Evolutionary conservation across 1,140 invertebrate genomes (phyloP).

Genomic region (Aphaenogaster ashmeadi): DNA sequence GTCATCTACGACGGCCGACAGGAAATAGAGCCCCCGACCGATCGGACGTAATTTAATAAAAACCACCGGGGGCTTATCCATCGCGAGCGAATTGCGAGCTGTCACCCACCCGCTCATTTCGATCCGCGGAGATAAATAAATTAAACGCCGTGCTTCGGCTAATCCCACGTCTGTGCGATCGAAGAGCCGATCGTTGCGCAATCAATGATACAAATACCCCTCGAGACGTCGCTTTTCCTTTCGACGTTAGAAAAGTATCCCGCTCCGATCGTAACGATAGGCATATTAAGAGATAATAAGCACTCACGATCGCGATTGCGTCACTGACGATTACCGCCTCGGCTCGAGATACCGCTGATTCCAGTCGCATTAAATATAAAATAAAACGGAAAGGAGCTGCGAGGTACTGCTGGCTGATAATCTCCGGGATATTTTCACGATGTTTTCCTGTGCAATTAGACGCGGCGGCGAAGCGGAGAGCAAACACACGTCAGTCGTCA

Average conservation of each 20-base stretch:
- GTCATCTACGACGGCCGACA: constrained; percentile 11
- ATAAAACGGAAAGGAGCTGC: background rate
- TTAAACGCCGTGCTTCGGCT: background rate
- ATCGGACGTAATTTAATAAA: constrained; percentile 20
- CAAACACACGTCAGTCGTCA: too few relatives aligned
- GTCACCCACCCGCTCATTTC: constrained; percentile 1
- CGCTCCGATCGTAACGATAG: background rate
- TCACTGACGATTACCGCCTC: constrained; percentile 37
- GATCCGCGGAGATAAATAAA: constrained; percentile 36
- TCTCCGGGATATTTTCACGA: constrained; percentile 27
- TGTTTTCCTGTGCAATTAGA: constrained; percentile 39
- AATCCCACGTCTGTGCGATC: constrained; percentile 6
- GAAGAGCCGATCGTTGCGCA: constrained; percentile 8
- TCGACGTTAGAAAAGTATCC: constrained; percentile 16
- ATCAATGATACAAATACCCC: background rate
- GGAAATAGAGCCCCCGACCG: background rate
- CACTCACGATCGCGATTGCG: background rate
- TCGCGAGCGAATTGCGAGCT: constrained; percentile 1
- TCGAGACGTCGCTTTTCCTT: background rate
- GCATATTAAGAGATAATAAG: background rate
- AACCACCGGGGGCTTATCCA: background rate
- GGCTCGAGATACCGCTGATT: background rate
- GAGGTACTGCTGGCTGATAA: background rate
- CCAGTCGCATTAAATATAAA: background rate
- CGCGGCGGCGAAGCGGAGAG: constrained; percentile 1